These are phyloP conservation scores for Hyphantria cunea DNA, from an alignment of 1,140 invertebrate species.

Conservation along the genomic window DNA sequence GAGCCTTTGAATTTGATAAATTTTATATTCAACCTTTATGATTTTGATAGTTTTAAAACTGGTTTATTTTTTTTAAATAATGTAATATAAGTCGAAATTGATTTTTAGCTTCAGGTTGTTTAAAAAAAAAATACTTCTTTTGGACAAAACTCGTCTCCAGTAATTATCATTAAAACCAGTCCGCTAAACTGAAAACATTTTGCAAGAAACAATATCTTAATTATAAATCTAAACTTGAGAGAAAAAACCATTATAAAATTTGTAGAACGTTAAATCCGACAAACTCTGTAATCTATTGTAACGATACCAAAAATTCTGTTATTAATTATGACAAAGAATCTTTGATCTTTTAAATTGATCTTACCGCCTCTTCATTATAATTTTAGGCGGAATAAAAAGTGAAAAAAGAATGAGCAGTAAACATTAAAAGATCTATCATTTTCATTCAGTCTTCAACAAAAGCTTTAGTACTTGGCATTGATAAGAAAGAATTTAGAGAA, in stretches of 20 bases:
- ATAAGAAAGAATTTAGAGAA: neutral
- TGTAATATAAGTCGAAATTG: too few relatives aligned
- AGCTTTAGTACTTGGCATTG: neutral
- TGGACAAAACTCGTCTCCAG: too few relatives aligned
- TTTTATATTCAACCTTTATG: too few relatives aligned
- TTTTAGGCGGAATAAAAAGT: constrained; percentile 1
- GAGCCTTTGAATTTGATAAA: too few relatives aligned
- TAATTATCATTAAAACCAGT: too few relatives aligned
- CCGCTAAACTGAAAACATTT: too few relatives aligned
- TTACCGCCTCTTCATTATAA: constrained; percentile 6
- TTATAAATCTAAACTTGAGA: too few relatives aligned
- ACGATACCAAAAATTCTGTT: neutral
- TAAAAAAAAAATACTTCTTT: too few relatives aligned
- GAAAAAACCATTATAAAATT: neutral
- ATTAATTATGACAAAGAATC: constrained; percentile 16
- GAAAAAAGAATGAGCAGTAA: constrained; percentile 1
- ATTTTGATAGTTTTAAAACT: too few relatives aligned
- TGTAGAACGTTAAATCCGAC: neutral
- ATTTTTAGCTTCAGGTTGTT: too few relatives aligned
- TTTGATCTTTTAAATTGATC: constrained; percentile 20
- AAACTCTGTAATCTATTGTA: constrained; percentile 5
- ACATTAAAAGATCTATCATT: neutral
- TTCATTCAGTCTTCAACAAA: neutral
- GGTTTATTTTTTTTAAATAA: too few relatives aligned
- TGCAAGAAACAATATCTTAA: too few relatives aligned